Percentiles rank a stretch among this genome's conserved stretches.
Evolutionary conservation across 2,888 invertebrate genomes (phyloP).

Genomic region (Caenorhabditis becei): DNA sequence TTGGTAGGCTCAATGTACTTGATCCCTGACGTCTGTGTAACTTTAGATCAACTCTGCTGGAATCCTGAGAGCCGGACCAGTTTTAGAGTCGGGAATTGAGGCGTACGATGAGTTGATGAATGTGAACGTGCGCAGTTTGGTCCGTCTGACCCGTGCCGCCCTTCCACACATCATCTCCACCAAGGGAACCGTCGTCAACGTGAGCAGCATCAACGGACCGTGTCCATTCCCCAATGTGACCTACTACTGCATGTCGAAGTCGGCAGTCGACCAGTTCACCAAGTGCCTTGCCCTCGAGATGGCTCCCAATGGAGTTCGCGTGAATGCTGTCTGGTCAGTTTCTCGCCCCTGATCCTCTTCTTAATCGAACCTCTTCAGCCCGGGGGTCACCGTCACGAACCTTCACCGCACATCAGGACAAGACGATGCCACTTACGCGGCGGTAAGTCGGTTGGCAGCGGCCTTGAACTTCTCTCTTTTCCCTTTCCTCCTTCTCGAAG

Average conservation of each 20-base stretch:
- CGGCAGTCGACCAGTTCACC: slow-evolving; percentile 94
- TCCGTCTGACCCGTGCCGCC: slow-evolving; percentile 76
- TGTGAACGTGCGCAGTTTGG: slow-evolving; percentile 85
- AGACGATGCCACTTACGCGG: slow-evolving; percentile 88
- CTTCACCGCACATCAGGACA: slow-evolving; percentile 92
- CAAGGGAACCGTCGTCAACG: slow-evolving; percentile 91
- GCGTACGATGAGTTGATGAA: slow-evolving; percentile 94
- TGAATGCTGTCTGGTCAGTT: slow-evolving; percentile 89
- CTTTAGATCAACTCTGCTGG: slow-evolving; percentile 79
- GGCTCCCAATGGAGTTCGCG: slow-evolving; percentile 86
- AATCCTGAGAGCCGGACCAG: slow-evolving; percentile 76
- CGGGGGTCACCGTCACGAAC: slow-evolving; percentile 93
- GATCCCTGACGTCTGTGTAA: background rate
- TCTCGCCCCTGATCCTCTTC: background rate
- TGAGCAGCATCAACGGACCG: slow-evolving; percentile 92
- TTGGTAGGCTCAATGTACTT: slow-evolving; percentile 63
- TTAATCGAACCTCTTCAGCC: slow-evolving; percentile 83
- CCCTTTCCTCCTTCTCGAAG: background rate
- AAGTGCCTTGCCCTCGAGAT: slow-evolving; percentile 90
- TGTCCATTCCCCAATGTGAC: slow-evolving; percentile 92
- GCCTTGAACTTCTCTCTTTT: slow-evolving; percentile 25
- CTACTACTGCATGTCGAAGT: slow-evolving; percentile 92
- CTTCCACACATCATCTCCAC: slow-evolving; percentile 77
- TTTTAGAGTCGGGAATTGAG: slow-evolving; percentile 70
- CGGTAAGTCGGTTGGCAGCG: slow-evolving; percentile 82